A percentile compares a stretch with the other conserved stretches of the same genome.
These are phyloP conservation scores for Zootoca vivipara DNA, from an alignment of 2,113 vertebrate species.

Conservation along the genomic window DNA sequence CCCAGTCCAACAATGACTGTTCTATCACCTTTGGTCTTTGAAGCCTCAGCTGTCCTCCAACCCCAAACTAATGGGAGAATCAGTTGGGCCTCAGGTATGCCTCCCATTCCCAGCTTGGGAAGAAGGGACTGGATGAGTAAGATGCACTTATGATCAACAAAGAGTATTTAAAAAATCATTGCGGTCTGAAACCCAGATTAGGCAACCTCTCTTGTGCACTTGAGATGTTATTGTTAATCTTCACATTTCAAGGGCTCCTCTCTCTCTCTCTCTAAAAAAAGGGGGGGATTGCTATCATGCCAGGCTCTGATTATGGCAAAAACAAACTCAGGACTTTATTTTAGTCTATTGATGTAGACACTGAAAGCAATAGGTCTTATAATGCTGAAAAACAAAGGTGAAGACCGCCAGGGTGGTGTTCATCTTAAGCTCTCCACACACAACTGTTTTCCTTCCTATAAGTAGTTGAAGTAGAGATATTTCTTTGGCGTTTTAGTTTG, in stretches of 20 bases:
- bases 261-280: background rate
- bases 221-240: background rate
- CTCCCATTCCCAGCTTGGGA: background rate
- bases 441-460: background rate
- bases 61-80: background rate
- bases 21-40: background rate
- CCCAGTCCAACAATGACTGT: background rate
- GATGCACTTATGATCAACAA: background rate
- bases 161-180: background rate
- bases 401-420: background rate
- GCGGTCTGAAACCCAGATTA: conserved; percentile 4
- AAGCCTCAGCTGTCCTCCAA: background rate
- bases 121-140: background rate
- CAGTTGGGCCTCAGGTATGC: background rate
- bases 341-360: background rate
- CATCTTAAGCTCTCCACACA: background rate
- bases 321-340: background rate
- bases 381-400: background rate
- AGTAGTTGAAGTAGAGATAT: background rate
- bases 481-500: background rate
- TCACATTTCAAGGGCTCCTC: background rate
- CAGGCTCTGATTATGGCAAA: background rate
- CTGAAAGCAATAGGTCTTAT: background rate
- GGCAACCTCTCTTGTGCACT: rapidly evolving
- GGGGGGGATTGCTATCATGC: background rate